Base-by-base conservation (phyloP, 2,888 invertebrate species). In the Euclidia mi region DNA sequence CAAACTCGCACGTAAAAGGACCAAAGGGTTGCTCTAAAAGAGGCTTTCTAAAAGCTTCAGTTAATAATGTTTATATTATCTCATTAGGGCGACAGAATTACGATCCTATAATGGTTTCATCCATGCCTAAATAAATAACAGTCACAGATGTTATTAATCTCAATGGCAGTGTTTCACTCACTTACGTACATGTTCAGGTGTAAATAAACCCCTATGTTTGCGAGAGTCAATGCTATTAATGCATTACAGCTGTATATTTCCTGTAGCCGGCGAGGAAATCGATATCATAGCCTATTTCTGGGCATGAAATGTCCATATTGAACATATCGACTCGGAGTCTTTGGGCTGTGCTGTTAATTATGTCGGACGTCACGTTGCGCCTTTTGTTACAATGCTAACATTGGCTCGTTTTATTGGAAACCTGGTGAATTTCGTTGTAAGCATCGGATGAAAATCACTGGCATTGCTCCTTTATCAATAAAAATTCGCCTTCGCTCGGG, bases 11-110 rank as follows among this genome's bases (percentile, higher is more conserved):
- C 61, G 51, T 45, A 65, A 68, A 57, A 44, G 43, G 31, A 11
- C 55, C 49, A 50, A 34, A 48, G 56, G 52, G 66, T 52, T 28
- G 15, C 28, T 15, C 38, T 47, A 17, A 35, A 58, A 40, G 48
- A 31, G 25, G 50, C 48, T 67, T 70, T 57, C 44, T 35, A 50
- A 59, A 70, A 41, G 50, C 41, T 48, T 55, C 56, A 51, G 66
- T 66, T 70, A 70, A 71, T 69, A 64, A 56, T 57, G 56, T 60
- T 64, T 64, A 71, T 60, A 55, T n/a, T n/a, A n/a, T 65, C 60
- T 71, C 56, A 71, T 69, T 69, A 69, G 56, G 56, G 38, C n/a
- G 64, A 55, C 48, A 60, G 45, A 64, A 56, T 70, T 49, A 45
- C 51, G 32, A 52, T 32, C 25, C 28, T 43, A 59, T 53, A 55